A percentile compares a stretch with the other conserved stretches of the same genome.
phyloP scores from a whole-genome alignment of 2,888 invertebrate species.

The Drymonia ruficornis region DNA sequence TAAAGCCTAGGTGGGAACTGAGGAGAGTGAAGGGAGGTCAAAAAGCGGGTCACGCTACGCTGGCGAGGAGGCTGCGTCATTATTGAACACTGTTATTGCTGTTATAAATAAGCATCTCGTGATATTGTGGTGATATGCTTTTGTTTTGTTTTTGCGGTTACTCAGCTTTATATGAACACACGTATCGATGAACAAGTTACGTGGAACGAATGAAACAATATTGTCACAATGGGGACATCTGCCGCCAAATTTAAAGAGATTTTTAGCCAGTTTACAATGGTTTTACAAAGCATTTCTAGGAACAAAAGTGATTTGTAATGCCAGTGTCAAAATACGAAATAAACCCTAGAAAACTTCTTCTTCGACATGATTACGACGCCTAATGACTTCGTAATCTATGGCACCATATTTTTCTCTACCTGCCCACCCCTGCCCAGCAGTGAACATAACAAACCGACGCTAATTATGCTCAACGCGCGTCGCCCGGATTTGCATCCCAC shows the following conservation, averaged over 20 bases:
- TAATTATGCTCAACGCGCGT: slow-evolving; percentile 55
- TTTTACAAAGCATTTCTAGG: no score
- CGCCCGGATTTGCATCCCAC: slow-evolving; percentile 57
- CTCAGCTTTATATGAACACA: slow-evolving; percentile 2
- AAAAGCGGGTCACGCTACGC: slow-evolving; percentile 27
- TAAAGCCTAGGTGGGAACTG: no score
- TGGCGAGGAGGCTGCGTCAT: slow-evolving; percentile 68
- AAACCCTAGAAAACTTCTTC: background rate
- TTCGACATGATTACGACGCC: slow-evolving; percentile 29
- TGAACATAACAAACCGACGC: slow-evolving; percentile 42
- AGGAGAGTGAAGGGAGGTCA: background rate
- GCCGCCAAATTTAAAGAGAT: no score
- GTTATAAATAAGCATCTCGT: slow-evolving; percentile 77
- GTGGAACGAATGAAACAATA: no score
- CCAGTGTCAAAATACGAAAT: no score
- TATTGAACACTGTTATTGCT: slow-evolving; percentile 79
- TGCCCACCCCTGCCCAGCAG: slow-evolving; percentile 22
- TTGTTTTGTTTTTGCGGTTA: slow-evolving; percentile 49
- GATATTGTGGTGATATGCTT: slow-evolving; percentile 75
- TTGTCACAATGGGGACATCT: no score
- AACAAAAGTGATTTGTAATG: no score
- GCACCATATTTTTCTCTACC: slow-evolving; percentile 27
- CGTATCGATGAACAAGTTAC: no score
- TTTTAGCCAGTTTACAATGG: no score
- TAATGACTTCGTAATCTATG: slow-evolving; percentile 42